phyloP scores from a whole-genome alignment of 2,888 invertebrate genomes.

The Pediacus dermestoides region DNA sequence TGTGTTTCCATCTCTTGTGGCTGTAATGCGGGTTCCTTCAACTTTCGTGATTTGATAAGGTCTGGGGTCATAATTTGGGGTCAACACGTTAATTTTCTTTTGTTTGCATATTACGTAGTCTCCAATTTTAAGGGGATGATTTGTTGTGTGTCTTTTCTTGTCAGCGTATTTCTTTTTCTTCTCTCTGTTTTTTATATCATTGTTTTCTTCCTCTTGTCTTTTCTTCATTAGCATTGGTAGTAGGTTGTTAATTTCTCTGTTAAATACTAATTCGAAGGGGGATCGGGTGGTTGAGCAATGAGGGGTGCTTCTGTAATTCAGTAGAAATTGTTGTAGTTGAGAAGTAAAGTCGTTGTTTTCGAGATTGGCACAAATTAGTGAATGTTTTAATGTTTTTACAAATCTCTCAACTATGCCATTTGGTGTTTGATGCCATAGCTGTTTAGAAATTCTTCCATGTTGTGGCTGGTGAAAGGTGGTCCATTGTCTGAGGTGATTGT shows the following conservation, averaged over 20 bases:
- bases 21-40: too few relatives aligned
- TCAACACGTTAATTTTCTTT: too few relatives aligned
- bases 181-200: too few relatives aligned
- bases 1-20: too few relatives aligned
- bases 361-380: constrained; percentile 6
- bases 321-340: constrained; percentile 13
- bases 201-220: too few relatives aligned
- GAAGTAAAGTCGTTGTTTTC: constrained; percentile 8
- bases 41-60: too few relatives aligned
- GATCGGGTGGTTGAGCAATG: constrained; percentile 11
- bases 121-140: too few relatives aligned
- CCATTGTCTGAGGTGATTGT: constrained; percentile 18
- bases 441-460: constrained; percentile 14
- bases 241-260: constrained; percentile 13
- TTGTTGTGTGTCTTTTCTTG: too few relatives aligned
- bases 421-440: constrained; percentile 16
- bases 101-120: too few relatives aligned
- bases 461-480: constrained; percentile 17
- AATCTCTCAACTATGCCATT: constrained; percentile 22
- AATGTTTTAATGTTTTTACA: constrained; percentile 18
- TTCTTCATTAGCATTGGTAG: too few relatives aligned
- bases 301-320: constrained; percentile 16
- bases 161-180: too few relatives aligned
- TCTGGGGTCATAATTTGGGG: too few relatives aligned
- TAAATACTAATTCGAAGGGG: constrained; percentile 11